These are phyloP conservation scores for Cantharis lateralis DNA, from an alignment of 2,888 invertebrate species.

Conservation along the genomic window DNA sequence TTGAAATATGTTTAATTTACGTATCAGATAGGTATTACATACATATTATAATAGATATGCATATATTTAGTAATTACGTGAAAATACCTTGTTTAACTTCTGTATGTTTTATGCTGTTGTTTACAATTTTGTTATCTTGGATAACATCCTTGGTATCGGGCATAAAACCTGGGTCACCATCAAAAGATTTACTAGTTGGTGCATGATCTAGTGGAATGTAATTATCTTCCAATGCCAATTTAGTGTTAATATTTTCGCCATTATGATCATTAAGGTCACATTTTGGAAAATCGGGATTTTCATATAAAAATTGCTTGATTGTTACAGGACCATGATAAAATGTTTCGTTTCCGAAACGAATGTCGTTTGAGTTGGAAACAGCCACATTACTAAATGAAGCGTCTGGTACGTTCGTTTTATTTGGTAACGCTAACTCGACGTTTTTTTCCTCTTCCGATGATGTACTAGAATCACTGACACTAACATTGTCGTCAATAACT, in stretches of 20 bases:
- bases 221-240: slow-evolving; percentile 18
- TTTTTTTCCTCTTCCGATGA: slow-evolving; percentile 23
- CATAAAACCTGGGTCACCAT: slow-evolving; percentile 16
- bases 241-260: slow-evolving; percentile 1
- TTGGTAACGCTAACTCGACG: slow-evolving; percentile 23
- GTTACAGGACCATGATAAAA: slow-evolving; percentile 79
- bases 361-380: slow-evolving; percentile 70
- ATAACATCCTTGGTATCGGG: slow-evolving; percentile 7
- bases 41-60: neutral
- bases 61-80: neutral
- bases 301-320: slow-evolving; percentile 73
- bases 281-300: slow-evolving; percentile 24
- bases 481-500: slow-evolving; percentile 22
- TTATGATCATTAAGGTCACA: slow-evolving; percentile 21
- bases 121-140: slow-evolving; percentile 6
- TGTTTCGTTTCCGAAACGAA: slow-evolving; percentile 77
- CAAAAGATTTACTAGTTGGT: neutral
- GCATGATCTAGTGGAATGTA: slow-evolving; percentile 6
- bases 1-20: neutral
- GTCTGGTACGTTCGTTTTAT: slow-evolving; percentile 14
- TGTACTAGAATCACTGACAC: slow-evolving; percentile 16
- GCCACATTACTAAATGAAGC: slow-evolving; percentile 66
- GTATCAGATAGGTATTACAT: neutral
- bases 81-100: slow-evolving; percentile 6
- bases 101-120: neutral